Percentiles rank a stretch among this genome's conserved stretches.
Conservation (phyloP, 2,113 vertebrate genomes). For the Phodopus roborovskii region DNA sequence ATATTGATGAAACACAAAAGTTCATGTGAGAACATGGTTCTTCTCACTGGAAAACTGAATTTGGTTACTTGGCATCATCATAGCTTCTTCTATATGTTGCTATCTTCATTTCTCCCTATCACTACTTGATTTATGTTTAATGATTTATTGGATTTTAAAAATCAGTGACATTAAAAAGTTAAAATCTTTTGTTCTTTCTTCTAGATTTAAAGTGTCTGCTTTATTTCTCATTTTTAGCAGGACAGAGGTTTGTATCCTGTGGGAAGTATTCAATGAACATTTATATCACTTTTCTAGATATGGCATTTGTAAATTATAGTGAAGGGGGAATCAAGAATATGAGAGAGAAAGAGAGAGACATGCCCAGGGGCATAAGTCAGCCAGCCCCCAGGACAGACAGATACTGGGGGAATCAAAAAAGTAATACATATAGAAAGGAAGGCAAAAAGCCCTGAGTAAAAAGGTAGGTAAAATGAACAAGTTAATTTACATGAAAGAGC, state of each 20-base stretch:
- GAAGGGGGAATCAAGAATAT: no score
- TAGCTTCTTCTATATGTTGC: not conserved
- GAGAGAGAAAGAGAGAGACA: no score
- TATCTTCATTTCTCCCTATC: not conserved
- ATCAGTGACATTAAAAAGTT: conserved; percentile 22
- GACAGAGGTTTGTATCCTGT: conserved; percentile 65
- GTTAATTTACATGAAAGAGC: no score
- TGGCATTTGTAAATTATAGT: not conserved
- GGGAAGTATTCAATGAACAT: conserved; percentile 64
- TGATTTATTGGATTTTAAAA: not conserved
- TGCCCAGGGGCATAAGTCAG: no score
- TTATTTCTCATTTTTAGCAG: conserved; percentile 57
- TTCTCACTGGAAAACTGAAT: not conserved
- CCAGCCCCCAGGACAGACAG: no score
- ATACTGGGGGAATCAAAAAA: no score
- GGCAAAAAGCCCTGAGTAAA: no score
- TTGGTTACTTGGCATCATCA: not conserved
- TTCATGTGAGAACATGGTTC: not conserved
- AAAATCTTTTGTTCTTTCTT: conserved; percentile 23
- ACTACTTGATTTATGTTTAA: not conserved
- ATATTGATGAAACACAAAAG: not conserved
- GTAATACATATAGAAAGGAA: no score
- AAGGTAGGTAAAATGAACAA: no score
- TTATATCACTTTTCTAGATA: conserved; percentile 63
- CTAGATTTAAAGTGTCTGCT: conserved; percentile 48